Evolutionary conservation across 1,140 invertebrate genomes (phyloP).

Genomic region (Drosophila pallidifrons): DNA sequence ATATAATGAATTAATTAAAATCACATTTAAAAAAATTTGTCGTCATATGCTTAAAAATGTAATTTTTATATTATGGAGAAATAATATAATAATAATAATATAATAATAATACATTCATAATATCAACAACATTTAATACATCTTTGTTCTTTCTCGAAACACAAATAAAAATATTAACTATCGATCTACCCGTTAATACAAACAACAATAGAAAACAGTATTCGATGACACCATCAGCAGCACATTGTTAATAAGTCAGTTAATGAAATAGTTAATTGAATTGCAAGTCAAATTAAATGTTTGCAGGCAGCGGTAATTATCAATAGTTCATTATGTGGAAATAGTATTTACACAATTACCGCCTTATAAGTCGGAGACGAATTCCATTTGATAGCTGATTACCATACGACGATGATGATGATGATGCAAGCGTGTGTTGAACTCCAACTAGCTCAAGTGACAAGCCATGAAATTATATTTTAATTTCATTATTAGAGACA

Average conservation of each 20-base stretch:
- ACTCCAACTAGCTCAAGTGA: conserved; percentile 47
- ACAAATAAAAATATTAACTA: no score
- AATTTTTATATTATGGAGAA: no score
- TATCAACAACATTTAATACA: no score
- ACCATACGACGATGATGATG: background rate
- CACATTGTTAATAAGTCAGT: background rate
- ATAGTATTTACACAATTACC: conserved; percentile 47
- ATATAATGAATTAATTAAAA: no score
- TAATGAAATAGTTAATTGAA: conserved; percentile 60
- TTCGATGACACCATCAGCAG: conserved; percentile 25
- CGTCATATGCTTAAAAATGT: no score
- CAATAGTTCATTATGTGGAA: conserved; percentile 42
- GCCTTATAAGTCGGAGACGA: conserved; percentile 29
- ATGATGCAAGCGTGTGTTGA: conserved; percentile 40
- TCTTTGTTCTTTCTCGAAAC: no score
- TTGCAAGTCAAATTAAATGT: conserved; percentile 61
- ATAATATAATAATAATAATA: no score
- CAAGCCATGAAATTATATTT: conserved; percentile 63
- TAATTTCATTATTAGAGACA: conserved; percentile 22
- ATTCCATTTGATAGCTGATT: conserved; percentile 3
- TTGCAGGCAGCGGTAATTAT: conserved; percentile 46
- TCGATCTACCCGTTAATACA: background rate
- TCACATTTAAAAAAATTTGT: no score
- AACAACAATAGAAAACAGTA: background rate
- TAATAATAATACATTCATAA: no score